These are phyloP conservation scores for Poeciliopsis infans DNA, from an alignment of 2,797 vertebrate species.

Conservation along the genomic window DNA sequence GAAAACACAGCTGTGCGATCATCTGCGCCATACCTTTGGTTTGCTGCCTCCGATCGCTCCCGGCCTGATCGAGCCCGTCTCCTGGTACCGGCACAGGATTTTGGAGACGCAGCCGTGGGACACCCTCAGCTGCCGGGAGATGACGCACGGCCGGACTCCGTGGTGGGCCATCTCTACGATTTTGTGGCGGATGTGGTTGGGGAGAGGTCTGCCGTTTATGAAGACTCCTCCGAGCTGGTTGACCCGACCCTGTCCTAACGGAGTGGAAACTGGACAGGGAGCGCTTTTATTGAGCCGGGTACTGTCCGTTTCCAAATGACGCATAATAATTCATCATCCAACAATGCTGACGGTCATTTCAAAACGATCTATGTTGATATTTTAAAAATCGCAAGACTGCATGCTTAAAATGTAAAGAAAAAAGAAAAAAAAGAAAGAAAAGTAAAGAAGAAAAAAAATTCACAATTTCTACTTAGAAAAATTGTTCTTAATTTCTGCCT, in stretches of 20 bases:
- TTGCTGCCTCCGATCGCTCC: slow-evolving; percentile 98
- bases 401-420: neutral
- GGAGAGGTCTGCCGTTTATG: slow-evolving; percentile 97
- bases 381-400: neutral
- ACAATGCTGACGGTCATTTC: neutral
- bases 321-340: neutral
- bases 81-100: slow-evolving; percentile 98
- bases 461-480: neutral
- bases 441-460: no score
- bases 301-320: neutral
- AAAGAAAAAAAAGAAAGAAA: no score
- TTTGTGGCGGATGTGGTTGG: slow-evolving; percentile 98
- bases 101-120: slow-evolving; percentile 99
- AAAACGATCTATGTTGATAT: neutral
- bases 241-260: slow-evolving; percentile 96
- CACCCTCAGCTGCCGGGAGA: slow-evolving; percentile 95
- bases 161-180: slow-evolving; percentile 99
- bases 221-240: slow-evolving; percentile 99
- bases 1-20: neutral
- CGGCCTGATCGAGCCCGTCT: slow-evolving; percentile 96
- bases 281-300: neutral
- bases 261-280: slow-evolving; percentile 90
- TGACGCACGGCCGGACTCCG: slow-evolving; percentile 95
- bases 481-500: neutral
- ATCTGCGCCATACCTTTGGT: slow-evolving; percentile 88